These are phyloP conservation scores for Globicephala melas DNA, from an alignment of 2,113 vertebrate species.

Conservation along the genomic window DNA sequence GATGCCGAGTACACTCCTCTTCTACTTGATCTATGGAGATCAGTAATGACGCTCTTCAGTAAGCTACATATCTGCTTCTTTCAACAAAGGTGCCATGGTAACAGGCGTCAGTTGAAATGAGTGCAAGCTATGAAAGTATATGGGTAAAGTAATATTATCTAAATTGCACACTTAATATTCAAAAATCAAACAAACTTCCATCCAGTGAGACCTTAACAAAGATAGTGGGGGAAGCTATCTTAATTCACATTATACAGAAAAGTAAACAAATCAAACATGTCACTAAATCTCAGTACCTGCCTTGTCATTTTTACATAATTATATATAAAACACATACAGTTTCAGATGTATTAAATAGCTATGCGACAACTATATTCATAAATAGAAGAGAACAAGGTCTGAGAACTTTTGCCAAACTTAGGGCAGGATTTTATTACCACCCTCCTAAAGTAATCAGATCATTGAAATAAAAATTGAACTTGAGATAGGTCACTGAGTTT, in stretches of 20 bases:
- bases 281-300: background rate
- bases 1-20: background rate
- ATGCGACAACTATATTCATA: background rate
- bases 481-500: background rate
- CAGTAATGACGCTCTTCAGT: constrained; percentile 8
- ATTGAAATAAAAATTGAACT: constrained; percentile 24
- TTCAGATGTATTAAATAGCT: background rate
- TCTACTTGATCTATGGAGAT: constrained; percentile 48
- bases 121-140: background rate
- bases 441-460: constrained; percentile 22
- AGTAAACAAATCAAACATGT: background rate
- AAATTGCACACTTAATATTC: background rate
- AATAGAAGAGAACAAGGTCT: background rate
- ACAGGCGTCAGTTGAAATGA: constrained; percentile 17
- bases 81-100: background rate
- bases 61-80: constrained; percentile 30
- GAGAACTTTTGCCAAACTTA: background rate
- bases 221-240: background rate
- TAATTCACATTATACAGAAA: background rate
- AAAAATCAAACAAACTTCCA: background rate
- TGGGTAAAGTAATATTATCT: background rate
- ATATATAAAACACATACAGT: background rate
- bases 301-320: background rate
- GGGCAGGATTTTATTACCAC: background rate
- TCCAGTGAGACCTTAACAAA: background rate